Evolutionary conservation across 2,888 invertebrate genomes (phyloP).

Genomic region (Temnothorax unifasciatus): DNA sequence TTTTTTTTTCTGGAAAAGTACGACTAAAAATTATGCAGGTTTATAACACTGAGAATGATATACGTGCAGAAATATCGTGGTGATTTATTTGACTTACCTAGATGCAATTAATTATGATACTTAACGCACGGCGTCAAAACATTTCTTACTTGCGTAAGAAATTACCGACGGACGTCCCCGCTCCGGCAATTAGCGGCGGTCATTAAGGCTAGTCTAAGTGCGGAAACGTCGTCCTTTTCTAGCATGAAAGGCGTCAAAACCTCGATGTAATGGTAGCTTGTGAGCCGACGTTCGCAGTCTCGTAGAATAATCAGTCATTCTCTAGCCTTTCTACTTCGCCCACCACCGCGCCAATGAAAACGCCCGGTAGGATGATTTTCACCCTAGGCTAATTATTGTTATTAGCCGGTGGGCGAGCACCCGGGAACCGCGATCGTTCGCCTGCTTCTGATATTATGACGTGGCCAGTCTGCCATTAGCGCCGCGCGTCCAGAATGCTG

Average conservation of each 20-base stretch:
- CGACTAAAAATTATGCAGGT: conserved; percentile 10
- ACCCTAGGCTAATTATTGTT: conserved; percentile 66
- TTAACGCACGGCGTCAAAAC: conserved; percentile 41
- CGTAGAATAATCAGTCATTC: conserved; percentile 70
- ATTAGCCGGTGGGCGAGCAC: conserved; percentile 61
- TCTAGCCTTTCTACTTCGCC: conserved; percentile 28
- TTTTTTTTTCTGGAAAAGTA: background rate
- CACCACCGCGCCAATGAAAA: conserved; percentile 36
- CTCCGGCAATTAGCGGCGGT: conserved; percentile 64
- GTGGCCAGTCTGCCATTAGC: conserved; percentile 62
- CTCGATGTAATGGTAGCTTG: conserved; percentile 61
- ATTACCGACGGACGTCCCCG: conserved; percentile 59
- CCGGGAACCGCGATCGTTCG: conserved; percentile 58
- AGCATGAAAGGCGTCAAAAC: conserved; percentile 70
- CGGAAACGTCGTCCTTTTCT: conserved; percentile 49
- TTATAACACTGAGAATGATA: conserved; percentile 7
- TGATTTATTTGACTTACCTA: conserved; percentile 42
- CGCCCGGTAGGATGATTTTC: conserved; percentile 58
- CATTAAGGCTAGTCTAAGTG: conserved; percentile 65
- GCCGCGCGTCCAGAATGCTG: conserved; percentile 68
- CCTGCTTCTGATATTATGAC: conserved; percentile 68
- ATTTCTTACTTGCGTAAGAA: conserved; percentile 34
- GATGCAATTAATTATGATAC: conserved; percentile 38
- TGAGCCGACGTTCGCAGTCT: conserved; percentile 56
- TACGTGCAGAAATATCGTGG: background rate